Evolutionary conservation across 2,113 vertebrate genomes (phyloP).

Genomic region (Menidia beryllina): DNA sequence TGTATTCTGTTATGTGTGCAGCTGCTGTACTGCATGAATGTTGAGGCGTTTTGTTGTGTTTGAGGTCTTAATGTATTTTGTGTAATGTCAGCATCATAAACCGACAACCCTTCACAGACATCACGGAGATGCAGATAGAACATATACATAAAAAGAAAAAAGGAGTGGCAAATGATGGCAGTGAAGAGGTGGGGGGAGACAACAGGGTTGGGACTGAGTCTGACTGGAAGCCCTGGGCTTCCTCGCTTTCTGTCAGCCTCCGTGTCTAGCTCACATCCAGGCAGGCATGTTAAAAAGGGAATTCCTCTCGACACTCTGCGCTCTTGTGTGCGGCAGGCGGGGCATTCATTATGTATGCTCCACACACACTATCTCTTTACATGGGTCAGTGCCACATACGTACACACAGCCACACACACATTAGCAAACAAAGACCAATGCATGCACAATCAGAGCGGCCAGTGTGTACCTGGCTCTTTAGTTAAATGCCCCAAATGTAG

Average conservation of each 20-base stretch:
- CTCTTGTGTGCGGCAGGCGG: slow-evolving; percentile 52
- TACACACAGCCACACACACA: slow-evolving; percentile 13
- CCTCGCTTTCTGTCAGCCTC: slow-evolving; percentile 8
- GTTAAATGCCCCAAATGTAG: slow-evolving; percentile 65
- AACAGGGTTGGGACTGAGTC: slow-evolving; percentile 17
- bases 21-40: neutral
- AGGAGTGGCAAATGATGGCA: slow-evolving; percentile 10
- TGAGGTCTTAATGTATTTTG: neutral
- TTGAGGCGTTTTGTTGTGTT: neutral
- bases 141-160: neutral
- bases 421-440: slow-evolving; percentile 25
- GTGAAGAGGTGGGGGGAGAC: slow-evolving; percentile 25
- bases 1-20: neutral
- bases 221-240: slow-evolving; percentile 26
- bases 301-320: slow-evolving; percentile 57
- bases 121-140: slow-evolving; percentile 15
- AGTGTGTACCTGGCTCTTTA: slow-evolving; percentile 58
- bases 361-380: slow-evolving; percentile 65
- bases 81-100: neutral
- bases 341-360: slow-evolving; percentile 76
- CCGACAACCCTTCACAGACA: neutral
- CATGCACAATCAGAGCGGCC: slow-evolving; percentile 51
- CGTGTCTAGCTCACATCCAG: slow-evolving; percentile 7
- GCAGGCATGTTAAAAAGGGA: slow-evolving; percentile 55
- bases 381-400: slow-evolving; percentile 63